A percentile compares a stretch with the other conserved stretches of the same genome.
These are phyloP conservation scores for Odocoileus hemionus DNA, from an alignment of 2,113 vertebrate genomes.

Conservation along the genomic window DNA sequence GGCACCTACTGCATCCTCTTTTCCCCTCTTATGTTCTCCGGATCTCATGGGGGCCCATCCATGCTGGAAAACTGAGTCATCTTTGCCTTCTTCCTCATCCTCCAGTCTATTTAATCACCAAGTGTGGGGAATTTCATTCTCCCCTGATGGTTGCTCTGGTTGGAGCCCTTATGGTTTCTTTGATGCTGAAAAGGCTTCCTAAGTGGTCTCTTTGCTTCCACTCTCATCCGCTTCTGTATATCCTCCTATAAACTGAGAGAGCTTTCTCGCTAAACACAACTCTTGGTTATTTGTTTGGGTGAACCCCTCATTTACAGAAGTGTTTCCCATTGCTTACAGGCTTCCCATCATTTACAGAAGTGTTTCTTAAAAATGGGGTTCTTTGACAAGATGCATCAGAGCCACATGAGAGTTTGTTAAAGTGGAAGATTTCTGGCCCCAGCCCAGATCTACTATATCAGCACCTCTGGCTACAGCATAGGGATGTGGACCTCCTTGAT, in stretches of 20 bases:
- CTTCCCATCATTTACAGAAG: neutral
- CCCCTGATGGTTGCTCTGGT: neutral
- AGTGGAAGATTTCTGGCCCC: neutral
- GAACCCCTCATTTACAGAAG: neutral
- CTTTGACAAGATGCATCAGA: neutral
- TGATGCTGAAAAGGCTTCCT: neutral
- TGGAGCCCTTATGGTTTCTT: neutral
- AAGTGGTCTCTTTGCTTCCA: neutral
- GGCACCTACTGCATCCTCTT: neutral
- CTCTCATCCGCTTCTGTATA: neutral
- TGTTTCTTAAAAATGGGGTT: neutral
- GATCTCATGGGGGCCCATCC: neutral
- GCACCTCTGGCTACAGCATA: neutral
- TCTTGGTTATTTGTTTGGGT: neutral
- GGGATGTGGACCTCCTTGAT: neutral
- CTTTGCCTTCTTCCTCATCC: neutral
- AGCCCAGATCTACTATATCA: neutral
- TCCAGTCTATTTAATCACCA: neutral
- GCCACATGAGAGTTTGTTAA: neutral
- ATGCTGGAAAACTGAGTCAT: neutral
- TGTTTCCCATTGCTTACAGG: neutral
- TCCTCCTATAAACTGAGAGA: neutral
- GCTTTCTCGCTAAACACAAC: neutral
- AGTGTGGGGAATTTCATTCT: neutral
- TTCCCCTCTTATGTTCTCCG: neutral